phyloP scores from a whole-genome alignment of 2,797 vertebrate genomes.

The Urocyon cinereoargenteus region DNA sequence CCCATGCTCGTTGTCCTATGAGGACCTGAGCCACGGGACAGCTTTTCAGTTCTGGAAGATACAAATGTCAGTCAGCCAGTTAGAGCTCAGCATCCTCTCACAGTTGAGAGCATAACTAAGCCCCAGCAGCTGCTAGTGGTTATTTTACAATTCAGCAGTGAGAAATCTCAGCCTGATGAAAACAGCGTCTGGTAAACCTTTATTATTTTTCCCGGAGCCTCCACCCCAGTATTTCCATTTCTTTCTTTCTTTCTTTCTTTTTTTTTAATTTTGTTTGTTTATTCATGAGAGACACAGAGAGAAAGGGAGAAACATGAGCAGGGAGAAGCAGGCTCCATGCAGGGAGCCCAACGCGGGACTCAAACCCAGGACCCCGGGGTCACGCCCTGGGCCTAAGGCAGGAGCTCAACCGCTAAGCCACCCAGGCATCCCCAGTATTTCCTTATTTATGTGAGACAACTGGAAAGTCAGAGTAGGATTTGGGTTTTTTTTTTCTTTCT shows the following conservation, averaged over 20 bases:
- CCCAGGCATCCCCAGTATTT: no score
- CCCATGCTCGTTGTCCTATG: not conserved
- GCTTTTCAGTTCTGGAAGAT: not conserved
- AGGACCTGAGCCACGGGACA: not conserved
- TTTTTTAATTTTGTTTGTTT: no score
- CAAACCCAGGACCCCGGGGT: no score
- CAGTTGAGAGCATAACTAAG: not conserved
- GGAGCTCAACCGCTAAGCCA: no score
- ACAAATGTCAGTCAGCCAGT: not conserved
- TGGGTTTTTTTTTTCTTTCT: not conserved
- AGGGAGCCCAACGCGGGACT: no score
- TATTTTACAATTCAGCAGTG: not conserved
- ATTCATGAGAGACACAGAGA: no score
- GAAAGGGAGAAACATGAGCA: no score
- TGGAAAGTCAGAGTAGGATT: not conserved
- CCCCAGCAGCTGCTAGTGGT: not conserved
- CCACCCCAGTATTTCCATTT: not conserved
- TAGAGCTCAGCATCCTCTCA: conserved; percentile 9
- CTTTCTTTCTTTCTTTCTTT: not conserved
- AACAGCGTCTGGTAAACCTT: not conserved
- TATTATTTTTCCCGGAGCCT: not conserved
- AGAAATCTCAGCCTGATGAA: not conserved
- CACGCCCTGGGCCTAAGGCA: no score
- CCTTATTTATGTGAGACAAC: not conserved
- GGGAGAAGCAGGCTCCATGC: no score